Evolutionary conservation across 1,140 invertebrate species (phyloP), one percentile per base, ranked within the genome.

Genomic region (Halictus rubicundus): DNA sequence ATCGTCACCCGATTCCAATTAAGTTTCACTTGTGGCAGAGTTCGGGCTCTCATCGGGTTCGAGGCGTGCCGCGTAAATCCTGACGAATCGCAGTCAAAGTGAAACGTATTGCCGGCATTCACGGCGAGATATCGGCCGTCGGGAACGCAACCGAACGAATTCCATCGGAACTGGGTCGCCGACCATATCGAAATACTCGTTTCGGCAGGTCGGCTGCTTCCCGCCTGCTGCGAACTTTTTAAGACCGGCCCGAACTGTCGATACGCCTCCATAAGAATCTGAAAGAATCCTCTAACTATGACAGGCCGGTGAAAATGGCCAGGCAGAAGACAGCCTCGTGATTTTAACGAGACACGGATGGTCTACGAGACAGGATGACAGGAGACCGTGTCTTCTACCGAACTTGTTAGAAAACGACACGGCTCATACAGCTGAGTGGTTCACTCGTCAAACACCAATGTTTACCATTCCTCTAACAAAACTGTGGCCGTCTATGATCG

Each of bases 111-210:
- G 64, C 23, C 21, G 25, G 27, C 25, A 60, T 76, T 49, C 42
- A 2, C 39, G 46, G 3, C 6, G 19, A 68, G 52, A 65, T 46
- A 39, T 37, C 37, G n/a, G 9, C 39, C 1, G 27, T 32, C 27
- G 60, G 12, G n/a, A 60, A 60, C 21, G 14, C 54, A n/a, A 54
- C 49, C 23, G 23, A 6, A n/a, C 52, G 23, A 32, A 68, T 76
- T 23, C 39, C 49, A 37, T n/a, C 73, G 37, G 54, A 85, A 85
- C 71, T 85, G 60, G 83, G 78, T 80, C 83, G 82, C 71, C n/a
- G 16, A 59, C 70, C 69, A 68, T 71, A 84, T 85, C 65, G 82
- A 84, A 85, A 78, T 85, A 68, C 61, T 27, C 68, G 79, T 63
- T 57, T 37, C 60, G 66, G 66, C 69, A 60, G 16, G n/a, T 14